phyloP scores from a whole-genome alignment of 1,140 invertebrate species.

The Pseudobourletiella spinata region DNA sequence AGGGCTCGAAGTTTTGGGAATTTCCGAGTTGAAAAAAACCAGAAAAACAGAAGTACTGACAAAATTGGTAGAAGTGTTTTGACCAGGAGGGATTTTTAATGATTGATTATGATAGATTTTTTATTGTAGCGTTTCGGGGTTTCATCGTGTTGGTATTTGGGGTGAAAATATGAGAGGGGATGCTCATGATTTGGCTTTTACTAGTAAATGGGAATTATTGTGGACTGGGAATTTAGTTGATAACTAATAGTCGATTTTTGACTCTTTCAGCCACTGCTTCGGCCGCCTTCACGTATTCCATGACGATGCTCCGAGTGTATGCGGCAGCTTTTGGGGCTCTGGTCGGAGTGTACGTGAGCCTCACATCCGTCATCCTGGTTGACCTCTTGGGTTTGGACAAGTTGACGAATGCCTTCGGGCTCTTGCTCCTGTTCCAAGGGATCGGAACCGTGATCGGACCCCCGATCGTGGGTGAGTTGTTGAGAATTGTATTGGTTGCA shows the following conservation, averaged over 20 bases:
- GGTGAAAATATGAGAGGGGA: too few species aligned
- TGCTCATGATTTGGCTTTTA: too few species aligned
- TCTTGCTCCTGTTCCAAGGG: conserved; percentile 82
- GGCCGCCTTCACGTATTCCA: conserved; percentile 60
- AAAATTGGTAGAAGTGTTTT: too few species aligned
- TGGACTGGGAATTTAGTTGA: conserved; percentile 41
- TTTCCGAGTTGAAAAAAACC: too few species aligned
- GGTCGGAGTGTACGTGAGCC: conserved; percentile 83
- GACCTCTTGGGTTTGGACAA: conserved; percentile 76
- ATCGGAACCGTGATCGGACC: conserved; percentile 79
- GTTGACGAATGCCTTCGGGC: conserved; percentile 86
- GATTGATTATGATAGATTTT: too few species aligned
- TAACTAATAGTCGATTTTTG: too few species aligned
- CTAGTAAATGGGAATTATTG: conserved; percentile 36
- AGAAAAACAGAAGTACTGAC: too few species aligned
- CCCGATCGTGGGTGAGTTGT: conserved; percentile 68
- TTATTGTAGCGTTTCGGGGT: too few species aligned
- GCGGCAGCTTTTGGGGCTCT: conserved; percentile 75
- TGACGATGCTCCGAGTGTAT: conserved; percentile 62
- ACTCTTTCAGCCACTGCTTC: conserved; percentile 66
- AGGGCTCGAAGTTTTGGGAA: too few species aligned
- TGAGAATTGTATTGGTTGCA: too few species aligned
- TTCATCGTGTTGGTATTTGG: too few species aligned
- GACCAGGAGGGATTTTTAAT: too few species aligned
- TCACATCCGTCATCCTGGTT: conserved; percentile 82